phyloP scores from a whole-genome alignment of 2,113 vertebrate genomes.

The Agelaius tricolor region DNA sequence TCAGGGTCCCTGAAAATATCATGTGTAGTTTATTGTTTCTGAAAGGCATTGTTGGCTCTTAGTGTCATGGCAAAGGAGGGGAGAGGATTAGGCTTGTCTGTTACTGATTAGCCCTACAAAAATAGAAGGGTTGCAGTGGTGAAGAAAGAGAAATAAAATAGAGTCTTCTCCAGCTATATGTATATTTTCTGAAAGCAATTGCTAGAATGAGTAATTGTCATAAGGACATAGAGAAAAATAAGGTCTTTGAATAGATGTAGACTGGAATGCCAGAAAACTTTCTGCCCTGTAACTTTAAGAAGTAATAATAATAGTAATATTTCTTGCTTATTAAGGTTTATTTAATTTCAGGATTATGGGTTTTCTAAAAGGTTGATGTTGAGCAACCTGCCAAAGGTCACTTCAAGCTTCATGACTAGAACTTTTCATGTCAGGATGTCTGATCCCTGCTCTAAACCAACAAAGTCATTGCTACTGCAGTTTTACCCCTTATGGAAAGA shows the following conservation, averaged over 20 bases:
- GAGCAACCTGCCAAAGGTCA: conserved; percentile 18
- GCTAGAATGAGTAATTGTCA: background rate
- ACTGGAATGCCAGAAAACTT: background rate
- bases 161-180: conserved; percentile 10
- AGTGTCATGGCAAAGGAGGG: background rate
- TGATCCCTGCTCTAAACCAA: background rate
- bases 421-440: background rate
- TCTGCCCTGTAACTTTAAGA: background rate
- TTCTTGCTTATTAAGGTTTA: background rate
- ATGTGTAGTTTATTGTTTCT: conserved; percentile 12
- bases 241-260: background rate
- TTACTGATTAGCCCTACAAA: conserved; percentile 34
- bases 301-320: conserved; percentile 1
- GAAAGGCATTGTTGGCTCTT: background rate
- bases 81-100: background rate
- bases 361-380: conserved; percentile 22
- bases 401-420: background rate
- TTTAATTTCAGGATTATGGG: conserved; percentile 29
- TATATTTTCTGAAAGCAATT: conserved; percentile 8
- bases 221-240: conserved; percentile 4
- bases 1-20: conserved; percentile 27
- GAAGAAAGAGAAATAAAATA: background rate
- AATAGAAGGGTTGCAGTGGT: background rate
- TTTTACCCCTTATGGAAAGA: background rate
- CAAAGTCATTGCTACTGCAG: background rate